Evolutionary conservation across 2,888 invertebrate genomes (phyloP), one percentile per base, ranked within the genome.

Genomic region (Plutella xylostella): DNA sequence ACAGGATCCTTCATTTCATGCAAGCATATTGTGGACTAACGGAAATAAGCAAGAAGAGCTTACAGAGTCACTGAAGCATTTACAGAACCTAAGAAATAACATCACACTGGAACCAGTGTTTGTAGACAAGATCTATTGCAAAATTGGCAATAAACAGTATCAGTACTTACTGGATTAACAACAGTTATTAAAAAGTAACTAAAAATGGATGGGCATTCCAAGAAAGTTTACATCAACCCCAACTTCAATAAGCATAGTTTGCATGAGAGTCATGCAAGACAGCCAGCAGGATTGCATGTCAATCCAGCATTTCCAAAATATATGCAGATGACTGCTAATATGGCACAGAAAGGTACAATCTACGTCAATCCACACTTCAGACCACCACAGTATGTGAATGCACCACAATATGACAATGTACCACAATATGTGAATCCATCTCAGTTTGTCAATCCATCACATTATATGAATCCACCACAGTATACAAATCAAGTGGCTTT

Each of bases 1-100:
- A 55, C 68, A 94, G 94, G 85, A 92, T 63, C 90, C 93, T 17
- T 92, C 92, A 2, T 93, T 92, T 74, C 96, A 96, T 63, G 86
- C 93, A 58, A 96, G 96, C 64, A 79, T 96, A 52, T 79, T 90
- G 11, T 96, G 95, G 94, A 86, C 89, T 48, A 75, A 89, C 44
- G 93, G 93, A 1, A 87, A 94, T 68, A 75, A 86, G 52, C 84
- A 85, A 55, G 59, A 72, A 18, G 62, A 82, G 48, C 59, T 92
- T 11, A 72, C 65, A 42, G 51, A 61, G 22, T 60, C 85, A 49
- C 59, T 43, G 18, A 19, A 33, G 20, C 19, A 33, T 7, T 33
- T 89, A 48, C 72, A 85, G 0, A 55, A 73, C 28, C 63, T 92
- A n/a, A 86, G 87, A 61, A 51, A 63, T 9, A 52, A 61, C 49